Evolutionary conservation across 1,140 invertebrate genomes (phyloP).

Genomic region (Uloborus diversus): DNA sequence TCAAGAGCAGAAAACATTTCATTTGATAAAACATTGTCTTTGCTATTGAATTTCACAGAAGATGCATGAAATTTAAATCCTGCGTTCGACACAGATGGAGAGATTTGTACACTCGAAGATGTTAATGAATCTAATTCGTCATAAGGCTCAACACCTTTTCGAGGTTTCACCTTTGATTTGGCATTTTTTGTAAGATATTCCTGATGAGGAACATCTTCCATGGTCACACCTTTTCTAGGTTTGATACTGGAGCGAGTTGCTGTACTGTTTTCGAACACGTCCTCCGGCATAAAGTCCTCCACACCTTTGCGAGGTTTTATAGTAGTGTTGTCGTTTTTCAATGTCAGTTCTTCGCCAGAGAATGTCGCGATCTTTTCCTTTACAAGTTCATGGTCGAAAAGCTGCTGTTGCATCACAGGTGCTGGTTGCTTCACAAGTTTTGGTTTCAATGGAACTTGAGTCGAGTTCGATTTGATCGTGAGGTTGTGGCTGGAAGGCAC

Average conservation of each 20-base stretch:
- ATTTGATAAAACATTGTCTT: background rate
- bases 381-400: background rate
- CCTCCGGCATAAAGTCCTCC: background rate
- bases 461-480: no score
- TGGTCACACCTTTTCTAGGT: slow-evolving; percentile 33
- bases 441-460: no score
- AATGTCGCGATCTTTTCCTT: slow-evolving; percentile 18
- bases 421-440: no score
- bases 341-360: slow-evolving; percentile 3
- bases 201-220: slow-evolving; percentile 8
- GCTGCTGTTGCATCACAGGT: no score
- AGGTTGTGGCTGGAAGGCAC: slow-evolving; percentile 13
- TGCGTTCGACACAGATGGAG: background rate
- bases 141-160: slow-evolving; percentile 33
- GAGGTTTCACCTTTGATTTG: slow-evolving; percentile 38
- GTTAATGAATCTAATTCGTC: background rate
- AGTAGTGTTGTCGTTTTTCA: slow-evolving; percentile 40
- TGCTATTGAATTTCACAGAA: background rate
- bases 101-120: background rate
- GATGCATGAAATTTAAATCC: background rate
- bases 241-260: slow-evolving; percentile 23
- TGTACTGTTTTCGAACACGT: background rate
- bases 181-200: background rate
- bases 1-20: slow-evolving; percentile 15
- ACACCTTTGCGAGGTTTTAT: slow-evolving; percentile 47